phyloP scores from a whole-genome alignment of 2,113 vertebrate species.

The Sapajus apella region DNA sequence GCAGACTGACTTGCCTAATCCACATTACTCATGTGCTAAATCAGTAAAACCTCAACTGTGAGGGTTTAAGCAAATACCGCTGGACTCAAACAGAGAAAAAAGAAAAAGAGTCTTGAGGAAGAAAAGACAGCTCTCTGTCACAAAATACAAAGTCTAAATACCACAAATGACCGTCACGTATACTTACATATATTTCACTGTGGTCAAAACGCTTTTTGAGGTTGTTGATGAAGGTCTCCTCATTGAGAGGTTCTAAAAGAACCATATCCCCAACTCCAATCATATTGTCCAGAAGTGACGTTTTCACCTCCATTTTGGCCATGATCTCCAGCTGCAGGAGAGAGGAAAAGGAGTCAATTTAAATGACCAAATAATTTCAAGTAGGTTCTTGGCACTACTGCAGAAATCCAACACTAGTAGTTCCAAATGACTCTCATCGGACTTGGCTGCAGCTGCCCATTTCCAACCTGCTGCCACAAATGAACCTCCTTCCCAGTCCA shows the following conservation, averaged over 20 bases:
- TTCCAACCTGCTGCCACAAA: neutral
- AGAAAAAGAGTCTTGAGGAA: neutral
- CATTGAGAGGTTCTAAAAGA: conserved; percentile 94
- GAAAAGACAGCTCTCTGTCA: neutral
- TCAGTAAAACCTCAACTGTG: conserved; percentile 13
- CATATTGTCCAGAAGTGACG: conserved; percentile 97
- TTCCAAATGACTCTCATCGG: neutral
- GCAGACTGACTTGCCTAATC: neutral
- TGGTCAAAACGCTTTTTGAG: conserved; percentile 96
- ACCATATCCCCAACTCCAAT: conserved; percentile 99
- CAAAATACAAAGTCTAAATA: neutral
- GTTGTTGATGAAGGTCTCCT: conserved; percentile 95
- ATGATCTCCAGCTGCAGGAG: conserved; percentile 82
- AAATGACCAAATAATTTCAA: neutral
- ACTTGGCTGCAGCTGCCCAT: neutral
- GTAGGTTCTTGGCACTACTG: neutral
- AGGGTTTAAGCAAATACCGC: neutral
- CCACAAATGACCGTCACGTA: accelerated
- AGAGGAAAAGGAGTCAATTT: conserved; percentile 15
- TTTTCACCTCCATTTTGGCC: conserved; percentile 98
- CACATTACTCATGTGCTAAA: neutral
- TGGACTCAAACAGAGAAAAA: neutral
- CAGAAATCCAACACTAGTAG: neutral
- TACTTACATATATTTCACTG: conserved; percentile 96
- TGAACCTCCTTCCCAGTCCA: neutral